Evolutionary conservation across 1,140 invertebrate species (phyloP).

Genomic region (Diachasma alloeum): DNA sequence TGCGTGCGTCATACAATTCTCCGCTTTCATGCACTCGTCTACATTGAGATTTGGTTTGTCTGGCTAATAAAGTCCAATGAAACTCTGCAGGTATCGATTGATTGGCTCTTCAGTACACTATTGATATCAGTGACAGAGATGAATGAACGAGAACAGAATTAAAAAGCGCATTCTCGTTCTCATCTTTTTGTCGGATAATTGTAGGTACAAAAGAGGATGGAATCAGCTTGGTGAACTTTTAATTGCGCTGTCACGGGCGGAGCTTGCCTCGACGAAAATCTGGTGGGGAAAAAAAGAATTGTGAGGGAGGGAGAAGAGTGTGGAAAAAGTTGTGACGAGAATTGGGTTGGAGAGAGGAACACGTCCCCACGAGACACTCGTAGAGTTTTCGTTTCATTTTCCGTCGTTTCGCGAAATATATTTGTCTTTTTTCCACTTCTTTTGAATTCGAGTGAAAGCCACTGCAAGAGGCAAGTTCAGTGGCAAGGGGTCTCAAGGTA

Average conservation of each 20-base stretch:
- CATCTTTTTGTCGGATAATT: constrained; percentile 3
- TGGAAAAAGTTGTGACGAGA: constrained; percentile 7
- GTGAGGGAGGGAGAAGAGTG: not conserved
- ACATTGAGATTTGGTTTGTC: not conserved
- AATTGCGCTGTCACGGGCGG: constrained; percentile 19
- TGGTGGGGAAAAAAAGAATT: not conserved
- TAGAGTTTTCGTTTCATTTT: constrained; percentile 22
- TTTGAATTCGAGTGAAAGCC: not conserved
- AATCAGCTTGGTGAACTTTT: constrained; percentile 24
- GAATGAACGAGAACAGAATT: no score
- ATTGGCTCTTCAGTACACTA: not conserved
- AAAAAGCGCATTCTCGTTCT: not conserved
- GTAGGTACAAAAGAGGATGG: not conserved
- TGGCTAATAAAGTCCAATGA: not conserved
- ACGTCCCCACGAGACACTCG: not conserved
- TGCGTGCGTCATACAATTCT: not conserved
- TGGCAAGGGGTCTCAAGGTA: not conserved
- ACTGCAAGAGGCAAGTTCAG: not conserved
- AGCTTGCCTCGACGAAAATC: not conserved
- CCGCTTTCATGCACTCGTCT: not conserved
- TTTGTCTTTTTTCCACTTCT: not conserved
- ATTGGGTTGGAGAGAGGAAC: constrained; percentile 1
- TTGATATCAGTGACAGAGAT: not conserved
- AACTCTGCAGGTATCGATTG: not conserved
- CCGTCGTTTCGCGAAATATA: not conserved